A percentile compares a stretch with the other conserved stretches of the same genome.
Evolutionary conservation across 2,113 vertebrate species (phyloP).

Genomic region (Corapipo altera): DNA sequence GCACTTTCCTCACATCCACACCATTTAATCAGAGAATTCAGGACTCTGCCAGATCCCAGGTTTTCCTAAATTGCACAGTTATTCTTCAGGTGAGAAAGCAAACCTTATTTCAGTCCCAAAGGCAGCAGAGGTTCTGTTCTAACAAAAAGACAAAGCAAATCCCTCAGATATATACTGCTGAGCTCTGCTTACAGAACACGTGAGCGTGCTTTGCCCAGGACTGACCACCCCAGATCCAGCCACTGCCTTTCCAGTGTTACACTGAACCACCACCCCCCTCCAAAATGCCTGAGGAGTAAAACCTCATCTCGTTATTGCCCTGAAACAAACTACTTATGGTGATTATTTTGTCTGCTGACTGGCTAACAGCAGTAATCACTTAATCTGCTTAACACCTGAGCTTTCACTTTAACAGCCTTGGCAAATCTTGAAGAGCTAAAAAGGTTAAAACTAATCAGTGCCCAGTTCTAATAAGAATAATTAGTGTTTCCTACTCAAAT

Average conservation of each 20-base stretch:
- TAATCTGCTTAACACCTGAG: constrained; percentile 76
- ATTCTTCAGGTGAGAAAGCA: neutral
- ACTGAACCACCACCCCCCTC: neutral
- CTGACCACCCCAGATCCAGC: neutral
- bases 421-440: constrained; percentile 61
- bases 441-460: constrained; percentile 65
- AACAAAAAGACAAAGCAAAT: neutral
- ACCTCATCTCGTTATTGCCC: constrained; percentile 55
- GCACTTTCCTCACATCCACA: neutral
- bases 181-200: neutral
- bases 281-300: constrained; percentile 34
- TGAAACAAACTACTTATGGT: constrained; percentile 75
- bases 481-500: constrained; percentile 50
- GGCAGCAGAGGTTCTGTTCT: neutral
- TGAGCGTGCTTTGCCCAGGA: constrained; percentile 24
- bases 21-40: neutral
- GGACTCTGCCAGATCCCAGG: neutral
- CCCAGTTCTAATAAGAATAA: constrained; percentile 59
- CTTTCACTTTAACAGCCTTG: constrained; percentile 64
- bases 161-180: neutral
- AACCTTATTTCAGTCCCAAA: neutral
- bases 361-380: constrained; percentile 72
- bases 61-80: neutral
- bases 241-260: neutral
- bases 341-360: constrained; percentile 81